Conservation (phyloP, 1,140 invertebrate genomes). For the Drosophila nigrodunni region DNA sequence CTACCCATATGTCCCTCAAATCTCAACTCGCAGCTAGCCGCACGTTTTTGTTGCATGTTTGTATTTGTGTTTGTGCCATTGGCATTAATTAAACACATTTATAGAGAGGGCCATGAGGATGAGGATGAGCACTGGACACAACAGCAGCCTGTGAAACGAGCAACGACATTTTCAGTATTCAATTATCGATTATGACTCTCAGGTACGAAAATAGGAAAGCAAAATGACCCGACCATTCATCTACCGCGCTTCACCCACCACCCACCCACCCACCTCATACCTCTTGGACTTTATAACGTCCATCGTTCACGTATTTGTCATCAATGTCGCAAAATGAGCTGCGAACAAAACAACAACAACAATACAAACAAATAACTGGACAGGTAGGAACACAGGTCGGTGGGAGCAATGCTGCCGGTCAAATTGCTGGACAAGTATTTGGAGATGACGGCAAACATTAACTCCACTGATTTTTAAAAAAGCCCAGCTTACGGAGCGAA, state of each 20-base stretch:
- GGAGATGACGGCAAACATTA: slow-evolving; percentile 30
- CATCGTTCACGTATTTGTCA: slow-evolving; percentile 52
- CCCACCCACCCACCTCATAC: not conserved
- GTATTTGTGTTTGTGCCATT: slow-evolving; percentile 57
- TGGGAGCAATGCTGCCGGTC: not conserved
- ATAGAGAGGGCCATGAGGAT: slow-evolving; percentile 32
- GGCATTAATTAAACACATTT: slow-evolving; percentile 82
- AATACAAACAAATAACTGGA: slow-evolving; percentile 11
- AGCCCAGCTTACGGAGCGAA: slow-evolving; percentile 18
- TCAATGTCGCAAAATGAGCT: slow-evolving; percentile 66
- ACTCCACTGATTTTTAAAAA: slow-evolving; percentile 12
- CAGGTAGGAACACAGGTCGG: not conserved
- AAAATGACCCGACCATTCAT: slow-evolving; percentile 42
- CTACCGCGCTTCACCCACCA: not conserved
- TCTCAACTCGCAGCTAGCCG: slow-evolving; percentile 20
- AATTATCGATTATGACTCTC: slow-evolving; percentile 78
- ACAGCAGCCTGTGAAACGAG: slow-evolving; percentile 20
- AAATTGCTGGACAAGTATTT: not conserved
- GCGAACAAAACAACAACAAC: slow-evolving; percentile 52
- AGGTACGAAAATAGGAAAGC: slow-evolving; percentile 67
- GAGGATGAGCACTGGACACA: slow-evolving; percentile 8
- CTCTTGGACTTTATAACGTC: slow-evolving; percentile 1
- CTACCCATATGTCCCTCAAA: not conserved
- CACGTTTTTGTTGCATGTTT: slow-evolving; percentile 28
- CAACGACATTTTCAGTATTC: slow-evolving; percentile 75